Conservation (phyloP, 2,888 invertebrate species). For the Limnephilus rhombicus region DNA sequence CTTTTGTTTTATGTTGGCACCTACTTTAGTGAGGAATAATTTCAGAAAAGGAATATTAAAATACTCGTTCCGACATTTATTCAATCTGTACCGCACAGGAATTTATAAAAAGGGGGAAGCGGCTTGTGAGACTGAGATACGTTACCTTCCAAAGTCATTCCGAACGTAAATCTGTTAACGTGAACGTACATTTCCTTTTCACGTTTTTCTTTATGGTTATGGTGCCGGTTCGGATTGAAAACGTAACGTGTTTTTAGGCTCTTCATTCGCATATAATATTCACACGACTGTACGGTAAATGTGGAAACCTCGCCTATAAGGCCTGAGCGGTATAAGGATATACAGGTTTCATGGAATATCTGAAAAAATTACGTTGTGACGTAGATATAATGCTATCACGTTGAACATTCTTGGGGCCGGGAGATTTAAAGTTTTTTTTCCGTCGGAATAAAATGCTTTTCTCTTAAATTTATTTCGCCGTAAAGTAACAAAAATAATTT, state of each 20-base stretch:
- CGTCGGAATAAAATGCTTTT: neutral
- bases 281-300: neutral
- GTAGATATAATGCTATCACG: neutral
- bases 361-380: neutral
- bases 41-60: conserved; percentile 21
- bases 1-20: neutral
- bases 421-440: neutral
- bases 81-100: neutral
- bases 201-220: conserved; percentile 24
- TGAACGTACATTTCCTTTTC: conserved; percentile 29
- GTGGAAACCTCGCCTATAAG: neutral
- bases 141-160: neutral
- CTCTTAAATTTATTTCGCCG: too few relatives aligned
- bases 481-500: neutral
- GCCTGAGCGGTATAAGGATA: neutral
- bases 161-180: conserved; percentile 36
- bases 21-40: neutral
- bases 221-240: conserved; percentile 20
- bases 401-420: neutral
- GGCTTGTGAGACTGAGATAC: neutral
- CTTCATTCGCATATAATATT: conserved; percentile 20
- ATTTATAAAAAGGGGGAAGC: neutral
- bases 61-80: neutral
- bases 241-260: conserved; percentile 26
- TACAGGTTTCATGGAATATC: neutral